Evolutionary conservation across 2,113 vertebrate genomes (phyloP).

Genomic region (Willisornis vidua): DNA sequence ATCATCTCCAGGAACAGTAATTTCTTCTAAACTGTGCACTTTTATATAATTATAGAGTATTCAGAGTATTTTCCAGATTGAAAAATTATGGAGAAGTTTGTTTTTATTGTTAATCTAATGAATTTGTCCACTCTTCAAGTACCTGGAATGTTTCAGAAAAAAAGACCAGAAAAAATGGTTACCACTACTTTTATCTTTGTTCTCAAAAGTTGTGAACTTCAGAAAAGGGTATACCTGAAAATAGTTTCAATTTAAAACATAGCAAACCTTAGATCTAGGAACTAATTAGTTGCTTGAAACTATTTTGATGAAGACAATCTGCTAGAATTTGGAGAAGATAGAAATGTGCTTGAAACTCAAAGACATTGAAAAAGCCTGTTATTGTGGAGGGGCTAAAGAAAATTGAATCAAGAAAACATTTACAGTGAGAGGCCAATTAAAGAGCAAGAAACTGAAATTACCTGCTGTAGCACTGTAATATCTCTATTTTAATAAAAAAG

Average conservation of each 20-base stretch:
- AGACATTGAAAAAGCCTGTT: neutral
- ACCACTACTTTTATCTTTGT: neutral
- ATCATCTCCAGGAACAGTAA: neutral
- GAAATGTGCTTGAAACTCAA: neutral
- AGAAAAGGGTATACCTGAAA: neutral
- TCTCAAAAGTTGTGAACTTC: neutral
- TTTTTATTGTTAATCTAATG: neutral
- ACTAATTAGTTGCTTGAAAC: neutral
- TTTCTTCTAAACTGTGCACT: neutral
- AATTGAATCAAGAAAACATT: neutral
- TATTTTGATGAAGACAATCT: neutral
- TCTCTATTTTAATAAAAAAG: neutral
- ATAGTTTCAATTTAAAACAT: neutral
- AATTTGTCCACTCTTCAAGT: neutral
- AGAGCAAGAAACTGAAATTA: neutral
- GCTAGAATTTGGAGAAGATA: neutral
- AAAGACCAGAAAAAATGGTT: neutral
- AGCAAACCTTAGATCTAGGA: neutral
- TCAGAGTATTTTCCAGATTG: neutral
- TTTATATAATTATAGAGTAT: neutral
- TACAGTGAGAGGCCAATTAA: neutral
- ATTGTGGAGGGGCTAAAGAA: neutral
- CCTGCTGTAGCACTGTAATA: neutral
- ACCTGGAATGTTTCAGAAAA: neutral
- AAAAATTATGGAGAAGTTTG: neutral